Evolutionary conservation across 2,888 invertebrate genomes (phyloP), one percentile per base, ranked within the genome.

Genomic region (Lypha dubia): DNA sequence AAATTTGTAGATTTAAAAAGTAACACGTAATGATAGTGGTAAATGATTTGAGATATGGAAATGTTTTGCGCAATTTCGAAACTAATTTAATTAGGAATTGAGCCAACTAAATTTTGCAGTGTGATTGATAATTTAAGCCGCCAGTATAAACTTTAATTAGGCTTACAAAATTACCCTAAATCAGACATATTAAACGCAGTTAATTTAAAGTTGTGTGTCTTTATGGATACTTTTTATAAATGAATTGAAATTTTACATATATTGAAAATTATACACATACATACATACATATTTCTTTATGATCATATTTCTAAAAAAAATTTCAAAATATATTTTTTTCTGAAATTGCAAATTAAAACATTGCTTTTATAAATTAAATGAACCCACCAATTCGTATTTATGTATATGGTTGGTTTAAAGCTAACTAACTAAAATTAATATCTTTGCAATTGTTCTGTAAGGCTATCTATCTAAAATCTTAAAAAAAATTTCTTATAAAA

Each of bases 391-490:
- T 63, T 44, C 63, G 41, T n/a, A n/a, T n/a, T 44, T 22, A 13
- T 67, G 32, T 67, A 41, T 62, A 49, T 60, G 60, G 49, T 22
- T 77, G 60, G 49, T 77, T 49, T 70, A 70, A 77, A 51, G 68
- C 77, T 77, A 77, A 77, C 62, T 79, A 79, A 79, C 53, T 79
- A 60, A 62, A 77, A 62, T 76, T 41, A 62, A 41, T 70, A 44
- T 79, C 13, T 63, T 79, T 71, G 60, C 22, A 79, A 70, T 63
- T 79, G n/a, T 53, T 76, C 75, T 56, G 67, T 76, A 49, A 71
- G 62, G 53, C 70, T 76, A 65, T 67, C 77, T 79, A 79, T 70
- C 79, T 79, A 79, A 79, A 79, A 63, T 71, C 44, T 79, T 62
- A 53, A 71, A 38, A 70, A 38, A 70, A 71, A 53, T 44, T 9